Evolutionary conservation across 2,113 vertebrate genomes (phyloP).

Genomic region (Rousettus leschenaultii): DNA sequence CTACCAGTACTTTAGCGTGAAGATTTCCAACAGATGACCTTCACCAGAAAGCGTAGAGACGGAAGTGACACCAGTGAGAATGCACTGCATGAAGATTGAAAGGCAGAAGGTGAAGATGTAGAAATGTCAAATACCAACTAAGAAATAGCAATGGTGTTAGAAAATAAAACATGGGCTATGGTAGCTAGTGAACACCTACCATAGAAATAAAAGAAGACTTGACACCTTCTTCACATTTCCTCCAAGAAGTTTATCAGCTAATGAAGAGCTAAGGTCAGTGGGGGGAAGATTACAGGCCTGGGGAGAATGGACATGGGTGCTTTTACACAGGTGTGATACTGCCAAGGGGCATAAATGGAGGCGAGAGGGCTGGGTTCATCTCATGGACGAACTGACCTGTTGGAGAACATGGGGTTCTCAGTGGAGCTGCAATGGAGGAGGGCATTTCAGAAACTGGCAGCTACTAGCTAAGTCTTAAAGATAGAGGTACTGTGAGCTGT

Average conservation of each 20-base stretch:
- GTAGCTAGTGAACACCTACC: neutral
- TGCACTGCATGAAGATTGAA: rapidly evolving
- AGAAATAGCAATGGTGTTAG: neutral
- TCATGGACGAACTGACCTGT: neutral
- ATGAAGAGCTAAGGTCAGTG: neutral
- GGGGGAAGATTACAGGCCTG: neutral
- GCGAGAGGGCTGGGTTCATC: neutral
- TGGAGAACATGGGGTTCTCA: neutral
- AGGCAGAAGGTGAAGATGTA: neutral
- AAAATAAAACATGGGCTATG: neutral
- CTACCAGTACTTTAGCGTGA: neutral
- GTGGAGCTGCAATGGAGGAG: neutral
- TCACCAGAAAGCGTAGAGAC: neutral
- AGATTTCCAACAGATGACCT: neutral
- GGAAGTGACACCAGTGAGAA: neutral
- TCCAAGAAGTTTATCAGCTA: neutral
- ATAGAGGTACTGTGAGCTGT: rapidly evolving
- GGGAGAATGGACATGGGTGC: neutral
- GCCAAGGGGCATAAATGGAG: neutral
- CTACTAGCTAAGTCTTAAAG: neutral
- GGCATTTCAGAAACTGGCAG: neutral
- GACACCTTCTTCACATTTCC: neutral
- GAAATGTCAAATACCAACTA: neutral
- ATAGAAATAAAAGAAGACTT: neutral
- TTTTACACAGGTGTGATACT: neutral